Evolutionary conservation across 2,113 vertebrate species (phyloP), one percentile per base, ranked within the genome.

Genomic region (Otolemur garnettii): DNA sequence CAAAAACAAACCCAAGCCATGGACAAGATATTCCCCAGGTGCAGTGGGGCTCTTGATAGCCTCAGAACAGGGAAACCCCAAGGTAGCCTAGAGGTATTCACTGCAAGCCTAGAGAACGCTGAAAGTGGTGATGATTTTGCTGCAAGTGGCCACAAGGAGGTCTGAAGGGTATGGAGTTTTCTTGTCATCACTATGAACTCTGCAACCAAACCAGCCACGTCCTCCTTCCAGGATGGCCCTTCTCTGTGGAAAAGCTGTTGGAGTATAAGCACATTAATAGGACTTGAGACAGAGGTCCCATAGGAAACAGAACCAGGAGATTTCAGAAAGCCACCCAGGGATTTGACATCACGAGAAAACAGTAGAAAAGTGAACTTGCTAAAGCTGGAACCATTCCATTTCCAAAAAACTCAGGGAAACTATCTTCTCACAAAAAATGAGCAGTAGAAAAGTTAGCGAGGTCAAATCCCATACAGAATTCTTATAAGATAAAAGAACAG

Each of bases 371-470:
- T n/a, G 45, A 71, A 71, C 42, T 84, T 69, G 18, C 24, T 62
- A 21, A 88, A 30, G n/a, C 45, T 77, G 85, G 68, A 85, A 62
- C 13, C 17, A 26, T 6, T 1, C 68, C 28, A 15, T 38, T 86
- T 92, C 68, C 42, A 93, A 42, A 83, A 92, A 91, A 30, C 50
- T 42, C 30, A 60, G 79, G 84, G 75, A 93, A 45, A 45, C 8
- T 8, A 42, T 45, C 45, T 82, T 79, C 74, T 84, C 21, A 28
- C 35, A 12, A 17, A 92, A 92, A 87, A 85, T 7, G 38, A 80
- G 19, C 64, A 38, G 18, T 33, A 38, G 80, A 19, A 84, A 92
- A 66, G 45, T 5, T 7, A 35, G 57, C 11, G 12, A 94, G 42
- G 88, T 59, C 66, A 74, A 75, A 45, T 35, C 60, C 30, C 68